phyloP scores from a whole-genome alignment of 2,113 vertebrate genomes.

The Mesembrinibis cayennensis region DNA sequence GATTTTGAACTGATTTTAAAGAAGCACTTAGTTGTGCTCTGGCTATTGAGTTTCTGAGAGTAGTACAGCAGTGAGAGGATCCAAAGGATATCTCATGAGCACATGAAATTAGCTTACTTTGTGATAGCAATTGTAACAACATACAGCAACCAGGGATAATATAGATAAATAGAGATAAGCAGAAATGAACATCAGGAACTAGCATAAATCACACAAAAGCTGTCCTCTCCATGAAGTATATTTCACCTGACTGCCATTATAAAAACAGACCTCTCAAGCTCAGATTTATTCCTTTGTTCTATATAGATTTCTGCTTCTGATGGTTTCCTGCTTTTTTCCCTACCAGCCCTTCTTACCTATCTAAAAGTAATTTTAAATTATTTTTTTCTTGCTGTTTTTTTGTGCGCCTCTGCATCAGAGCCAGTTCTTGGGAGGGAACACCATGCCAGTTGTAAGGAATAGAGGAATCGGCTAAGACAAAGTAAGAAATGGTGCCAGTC shows the following conservation, averaged over 20 bases:
- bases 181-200: neutral
- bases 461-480: neutral
- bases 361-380: neutral
- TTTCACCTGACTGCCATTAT: neutral
- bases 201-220: neutral
- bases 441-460: neutral
- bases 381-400: neutral
- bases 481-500: neutral
- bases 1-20: conserved; percentile 6
- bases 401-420: neutral
- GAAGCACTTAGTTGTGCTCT: neutral
- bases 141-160: neutral
- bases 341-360: neutral
- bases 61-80: neutral
- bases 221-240: neutral
- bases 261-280: neutral
- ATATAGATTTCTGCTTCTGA: neutral
- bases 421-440: neutral
- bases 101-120: neutral
- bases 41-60: neutral
- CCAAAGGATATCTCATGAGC: neutral
- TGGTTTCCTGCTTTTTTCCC: neutral
- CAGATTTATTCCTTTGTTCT: neutral
- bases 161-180: neutral
- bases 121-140: neutral